phyloP scores from a whole-genome alignment of 1,140 invertebrate genomes.

The Pteromalus puparum region DNA sequence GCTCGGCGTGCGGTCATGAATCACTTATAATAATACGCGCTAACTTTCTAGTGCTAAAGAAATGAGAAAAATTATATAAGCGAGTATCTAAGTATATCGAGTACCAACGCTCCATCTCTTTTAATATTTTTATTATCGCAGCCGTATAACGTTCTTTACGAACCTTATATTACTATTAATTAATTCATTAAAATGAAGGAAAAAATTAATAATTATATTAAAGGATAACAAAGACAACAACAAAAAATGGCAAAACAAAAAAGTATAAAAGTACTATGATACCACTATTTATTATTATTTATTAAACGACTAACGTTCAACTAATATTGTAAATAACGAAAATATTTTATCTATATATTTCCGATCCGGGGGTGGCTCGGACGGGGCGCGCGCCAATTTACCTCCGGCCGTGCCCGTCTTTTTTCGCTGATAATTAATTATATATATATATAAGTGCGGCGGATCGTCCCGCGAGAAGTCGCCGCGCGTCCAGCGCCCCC shows the following conservation, averaged over 20 bases:
- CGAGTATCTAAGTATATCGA: conserved; percentile 44
- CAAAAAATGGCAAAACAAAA: conserved; percentile 43
- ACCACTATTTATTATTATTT: conserved; percentile 74
- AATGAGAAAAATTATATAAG: conserved; percentile 60
- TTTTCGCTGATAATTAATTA: conserved; percentile 49
- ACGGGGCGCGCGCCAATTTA: conserved; percentile 64
- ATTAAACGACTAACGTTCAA: conserved; percentile 72
- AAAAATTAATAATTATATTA: conserved; percentile 46
- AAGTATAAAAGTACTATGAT: conserved; percentile 63
- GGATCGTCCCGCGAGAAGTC: conserved; percentile 60
- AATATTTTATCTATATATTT: conserved; percentile 76
- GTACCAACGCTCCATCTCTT: conserved; percentile 70
- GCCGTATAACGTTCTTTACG: conserved; percentile 64
- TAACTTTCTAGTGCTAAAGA: conserved; percentile 63
- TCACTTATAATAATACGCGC: conserved; percentile 54
- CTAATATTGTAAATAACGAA: conserved; percentile 76
- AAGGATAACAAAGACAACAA: conserved; percentile 27
- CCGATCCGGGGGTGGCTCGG: conserved; percentile 67
- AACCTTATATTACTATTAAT: conserved; percentile 53
- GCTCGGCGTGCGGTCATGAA: conserved; percentile 38
- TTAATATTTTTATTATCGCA: conserved; percentile 75
- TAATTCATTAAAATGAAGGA: not conserved
- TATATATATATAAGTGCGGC: conserved; percentile 52
- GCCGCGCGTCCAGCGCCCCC: conserved; percentile 66
- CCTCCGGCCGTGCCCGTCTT: conserved; percentile 62